Percentiles rank a stretch among this genome's conserved stretches.
phyloP scores from a whole-genome alignment of 2,113 vertebrate genomes.

The Ailurus styani region DNA sequence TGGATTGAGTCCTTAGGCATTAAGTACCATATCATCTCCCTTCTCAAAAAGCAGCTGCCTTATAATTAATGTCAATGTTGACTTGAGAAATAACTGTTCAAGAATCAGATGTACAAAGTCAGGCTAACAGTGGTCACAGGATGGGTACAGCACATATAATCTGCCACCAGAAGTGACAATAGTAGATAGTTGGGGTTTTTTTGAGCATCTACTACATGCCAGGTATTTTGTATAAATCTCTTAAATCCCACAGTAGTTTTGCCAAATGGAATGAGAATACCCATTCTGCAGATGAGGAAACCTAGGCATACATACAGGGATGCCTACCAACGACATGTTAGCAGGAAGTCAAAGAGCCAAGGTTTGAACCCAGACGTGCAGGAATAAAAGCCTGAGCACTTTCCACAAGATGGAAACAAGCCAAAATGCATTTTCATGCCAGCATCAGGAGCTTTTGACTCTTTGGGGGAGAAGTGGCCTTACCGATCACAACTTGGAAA shows the following conservation, averaged over 20 bases:
- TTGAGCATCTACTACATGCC: not conserved
- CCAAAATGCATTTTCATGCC: not conserved
- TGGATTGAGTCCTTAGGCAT: not conserved
- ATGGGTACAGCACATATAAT: not conserved
- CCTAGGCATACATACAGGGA: not conserved
- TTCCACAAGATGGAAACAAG: not conserved
- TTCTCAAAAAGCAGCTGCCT: not conserved
- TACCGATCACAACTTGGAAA: not conserved
- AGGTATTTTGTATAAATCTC: not conserved
- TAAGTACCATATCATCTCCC: not conserved
- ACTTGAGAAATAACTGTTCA: not conserved
- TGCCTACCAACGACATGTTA: not conserved
- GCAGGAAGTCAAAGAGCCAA: not conserved
- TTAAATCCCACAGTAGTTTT: not conserved
- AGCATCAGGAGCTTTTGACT: not conserved
- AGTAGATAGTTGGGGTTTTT: not conserved
- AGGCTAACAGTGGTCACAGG: not conserved
- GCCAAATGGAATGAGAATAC: not conserved
- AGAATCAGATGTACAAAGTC: not conserved
- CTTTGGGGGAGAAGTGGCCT: not conserved
- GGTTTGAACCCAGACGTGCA: not conserved
- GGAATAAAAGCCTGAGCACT: not conserved
- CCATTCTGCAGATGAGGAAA: not conserved
- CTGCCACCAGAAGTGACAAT: not conserved
- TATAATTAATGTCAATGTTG: not conserved